These are phyloP conservation scores for Antrozous pallidus DNA, from an alignment of 2,797 vertebrate species.

Conservation along the genomic window DNA sequence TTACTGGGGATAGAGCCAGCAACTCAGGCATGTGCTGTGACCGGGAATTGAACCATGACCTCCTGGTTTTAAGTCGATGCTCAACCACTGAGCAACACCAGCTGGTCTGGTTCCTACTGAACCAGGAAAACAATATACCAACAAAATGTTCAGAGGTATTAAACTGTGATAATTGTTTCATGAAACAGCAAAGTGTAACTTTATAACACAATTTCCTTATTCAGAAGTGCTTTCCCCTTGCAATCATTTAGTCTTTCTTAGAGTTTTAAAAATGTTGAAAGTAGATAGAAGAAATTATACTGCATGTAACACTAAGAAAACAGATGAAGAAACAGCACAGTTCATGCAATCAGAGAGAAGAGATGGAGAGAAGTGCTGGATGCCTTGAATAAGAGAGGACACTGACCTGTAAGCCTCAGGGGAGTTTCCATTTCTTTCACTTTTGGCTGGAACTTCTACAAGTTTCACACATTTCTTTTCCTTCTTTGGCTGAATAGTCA, in stretches of 20 bases:
- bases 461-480: slow-evolving; percentile 86
- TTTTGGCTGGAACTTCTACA: slow-evolving; percentile 68
- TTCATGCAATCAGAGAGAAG: slow-evolving; percentile 83
- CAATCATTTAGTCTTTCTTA: slow-evolving; percentile 78
- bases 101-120: background rate
- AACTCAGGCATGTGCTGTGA: no score
- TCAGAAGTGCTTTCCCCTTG: slow-evolving; percentile 68
- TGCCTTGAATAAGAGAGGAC: slow-evolving; percentile 71
- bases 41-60: no score
- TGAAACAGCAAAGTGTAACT: background rate
- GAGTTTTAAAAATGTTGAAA: slow-evolving; percentile 74
- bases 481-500: slow-evolving; percentile 42
- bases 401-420: slow-evolving; percentile 87
- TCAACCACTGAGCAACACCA: no score
- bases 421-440: slow-evolving; percentile 69
- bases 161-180: background rate
- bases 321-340: slow-evolving; percentile 80
- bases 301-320: slow-evolving; percentile 83
- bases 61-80: no score
- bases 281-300: slow-evolving; percentile 77
- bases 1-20: no score
- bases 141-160: background rate
- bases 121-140: slow-evolving; percentile 22
- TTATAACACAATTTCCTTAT: slow-evolving; percentile 13
- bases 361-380: slow-evolving; percentile 75